A percentile compares a stretch with the other conserved stretches of the same genome.
Evolutionary conservation across 2,888 invertebrate species (phyloP).

Genomic region (Himalopsyche japonica): DNA sequence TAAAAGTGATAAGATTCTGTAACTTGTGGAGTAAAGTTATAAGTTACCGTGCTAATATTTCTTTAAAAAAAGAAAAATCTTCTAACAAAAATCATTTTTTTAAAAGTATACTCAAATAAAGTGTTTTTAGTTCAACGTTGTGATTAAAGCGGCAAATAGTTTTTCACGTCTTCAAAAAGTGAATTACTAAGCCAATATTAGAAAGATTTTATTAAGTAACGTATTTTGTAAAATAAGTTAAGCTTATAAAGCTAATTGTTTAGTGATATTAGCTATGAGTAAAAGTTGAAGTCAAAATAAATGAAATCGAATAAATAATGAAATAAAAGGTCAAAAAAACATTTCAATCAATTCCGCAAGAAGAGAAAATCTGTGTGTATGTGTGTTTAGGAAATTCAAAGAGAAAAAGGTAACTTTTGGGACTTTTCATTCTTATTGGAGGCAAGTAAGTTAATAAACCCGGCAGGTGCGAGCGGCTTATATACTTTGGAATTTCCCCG

Average conservation of each 20-base stretch:
- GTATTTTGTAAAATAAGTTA: too few relatives aligned
- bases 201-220: too few relatives aligned
- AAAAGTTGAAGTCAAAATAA: background rate
- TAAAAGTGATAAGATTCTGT: too few relatives aligned
- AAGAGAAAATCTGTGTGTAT: background rate
- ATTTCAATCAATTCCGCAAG: background rate
- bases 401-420: background rate
- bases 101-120: too few relatives aligned
- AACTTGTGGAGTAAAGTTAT: too few relatives aligned
- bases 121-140: too few relatives aligned
- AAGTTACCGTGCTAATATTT: too few relatives aligned
- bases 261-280: background rate
- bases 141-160: too few relatives aligned
- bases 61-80: too few relatives aligned
- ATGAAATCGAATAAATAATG: background rate
- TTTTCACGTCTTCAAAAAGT: too few relatives aligned
- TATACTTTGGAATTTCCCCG: background rate
- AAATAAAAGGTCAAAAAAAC: background rate
- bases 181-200: too few relatives aligned
- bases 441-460: slow-evolving; percentile 15
- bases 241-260: background rate
- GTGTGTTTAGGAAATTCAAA: background rate
- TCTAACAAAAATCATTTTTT: too few relatives aligned
- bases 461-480: slow-evolving; percentile 15
- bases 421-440: background rate